Conservation (phyloP, 2,113 vertebrate genomes). For the Neoarius graeffei region DNA sequence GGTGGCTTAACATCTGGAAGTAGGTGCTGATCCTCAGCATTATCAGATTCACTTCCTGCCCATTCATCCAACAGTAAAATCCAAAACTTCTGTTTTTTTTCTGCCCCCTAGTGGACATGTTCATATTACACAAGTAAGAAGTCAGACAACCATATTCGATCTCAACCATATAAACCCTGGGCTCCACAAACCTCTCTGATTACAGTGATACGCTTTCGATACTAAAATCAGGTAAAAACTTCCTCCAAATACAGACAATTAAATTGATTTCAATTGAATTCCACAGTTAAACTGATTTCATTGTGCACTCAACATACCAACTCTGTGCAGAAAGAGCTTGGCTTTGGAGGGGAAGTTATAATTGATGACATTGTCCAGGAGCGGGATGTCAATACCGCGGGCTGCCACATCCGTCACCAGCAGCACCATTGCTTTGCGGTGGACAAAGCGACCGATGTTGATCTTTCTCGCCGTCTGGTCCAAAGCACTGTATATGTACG, state of each 20-base stretch:
- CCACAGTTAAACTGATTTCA: background rate
- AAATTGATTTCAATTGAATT: background rate
- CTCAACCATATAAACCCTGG: background rate
- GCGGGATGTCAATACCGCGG: conserved; percentile 93
- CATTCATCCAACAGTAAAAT: background rate
- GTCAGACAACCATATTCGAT: background rate
- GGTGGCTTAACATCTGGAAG: background rate
- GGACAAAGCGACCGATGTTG: conserved; percentile 90
- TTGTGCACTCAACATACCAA: conserved; percentile 75
- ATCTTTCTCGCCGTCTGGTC: conserved; percentile 97
- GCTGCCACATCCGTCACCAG: conserved; percentile 93
- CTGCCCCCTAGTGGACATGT: conserved; percentile 1
- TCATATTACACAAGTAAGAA: background rate
- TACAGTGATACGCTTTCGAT: background rate
- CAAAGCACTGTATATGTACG: conserved; percentile 94
- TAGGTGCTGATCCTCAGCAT: background rate
- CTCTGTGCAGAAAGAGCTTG: conserved; percentile 96
- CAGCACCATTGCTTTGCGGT: conserved; percentile 87
- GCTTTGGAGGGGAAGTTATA: conserved; percentile 94
- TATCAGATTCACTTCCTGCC: background rate
- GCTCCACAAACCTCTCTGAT: background rate
- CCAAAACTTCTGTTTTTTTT: background rate
- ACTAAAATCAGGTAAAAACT: background rate
- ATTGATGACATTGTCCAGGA: conserved; percentile 96
- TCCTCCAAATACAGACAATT: background rate